Evolutionary conservation across 2,113 vertebrate genomes (phyloP).

Genomic region (Bothrops jararaca): DNA sequence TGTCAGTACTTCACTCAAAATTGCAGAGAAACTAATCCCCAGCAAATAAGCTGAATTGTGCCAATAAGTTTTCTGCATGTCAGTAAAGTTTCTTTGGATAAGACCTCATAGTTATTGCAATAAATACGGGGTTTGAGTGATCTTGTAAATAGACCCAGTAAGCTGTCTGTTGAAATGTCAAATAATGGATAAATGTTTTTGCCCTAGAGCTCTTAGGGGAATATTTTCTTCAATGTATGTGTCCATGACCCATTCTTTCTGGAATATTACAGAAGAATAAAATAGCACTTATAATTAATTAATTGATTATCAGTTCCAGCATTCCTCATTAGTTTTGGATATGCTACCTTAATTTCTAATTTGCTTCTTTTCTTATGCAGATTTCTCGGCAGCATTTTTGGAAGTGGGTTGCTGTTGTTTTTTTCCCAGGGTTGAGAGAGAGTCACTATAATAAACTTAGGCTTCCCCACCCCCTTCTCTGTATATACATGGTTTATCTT

Average conservation of each 20-base stretch:
- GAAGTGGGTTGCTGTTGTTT: background rate
- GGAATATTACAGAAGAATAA: background rate
- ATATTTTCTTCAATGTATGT: background rate
- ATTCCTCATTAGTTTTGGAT: background rate
- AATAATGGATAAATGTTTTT: background rate
- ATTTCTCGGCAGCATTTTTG: background rate
- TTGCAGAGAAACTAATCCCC: background rate
- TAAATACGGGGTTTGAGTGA: background rate
- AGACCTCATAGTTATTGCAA: background rate
- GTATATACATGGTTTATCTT: background rate
- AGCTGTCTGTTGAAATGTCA: background rate
- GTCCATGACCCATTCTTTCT: background rate
- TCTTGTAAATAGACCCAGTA: background rate
- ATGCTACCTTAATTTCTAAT: background rate
- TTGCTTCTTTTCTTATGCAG: no score
- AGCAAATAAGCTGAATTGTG: background rate
- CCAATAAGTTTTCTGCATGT: background rate
- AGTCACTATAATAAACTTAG: background rate
- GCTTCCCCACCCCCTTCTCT: background rate
- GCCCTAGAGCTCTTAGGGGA: no score
- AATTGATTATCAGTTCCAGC: background rate
- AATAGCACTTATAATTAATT: background rate
- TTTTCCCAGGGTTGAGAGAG: background rate
- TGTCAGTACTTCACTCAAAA: constrained; percentile 12
- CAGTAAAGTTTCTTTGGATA: background rate